Evolutionary conservation across 2,113 vertebrate genomes (phyloP), one percentile per base, ranked within the genome.

Genomic region (Aramus guarauna): DNA sequence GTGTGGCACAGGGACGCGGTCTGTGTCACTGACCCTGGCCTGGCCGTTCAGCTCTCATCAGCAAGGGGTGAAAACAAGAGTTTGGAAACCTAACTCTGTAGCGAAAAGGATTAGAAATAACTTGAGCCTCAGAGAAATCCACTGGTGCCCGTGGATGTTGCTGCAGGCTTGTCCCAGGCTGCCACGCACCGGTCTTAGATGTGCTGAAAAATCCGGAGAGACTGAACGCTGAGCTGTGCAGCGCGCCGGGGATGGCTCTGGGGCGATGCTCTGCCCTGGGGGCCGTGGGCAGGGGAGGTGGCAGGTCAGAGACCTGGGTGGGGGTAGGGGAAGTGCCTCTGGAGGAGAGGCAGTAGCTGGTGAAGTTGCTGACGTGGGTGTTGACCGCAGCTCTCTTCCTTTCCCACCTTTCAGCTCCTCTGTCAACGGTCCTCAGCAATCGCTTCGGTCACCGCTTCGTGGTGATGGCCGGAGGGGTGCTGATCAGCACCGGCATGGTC

Each of bases 401-500:
- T 55, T 45, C 29, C 78, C 5, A 0, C 48, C 24, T 32, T 17
- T 3, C 98, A 99, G 99, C 98, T 73, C 99, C 99, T 43, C 97
- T 99, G 55, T 98, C 99, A 11, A 98, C 99, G 1, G 85, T 99
- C 68, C 96, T 99, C 97, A 99, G 98, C 84, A 99, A 98, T 66
- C 98, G 98, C 63, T 99, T 99, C 4, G 99, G 99, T 32, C 99
- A 99, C 94, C 99, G 99, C 59, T 62, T 98, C 3, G 99, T 99
- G 71, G 99, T 99, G 84, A 99, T 99, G 98, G 41, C 96, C 2
- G 99, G 99, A 36, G 99, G 99, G 39, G 85, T 99, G 58, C 98
- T 99, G 6, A 97, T 99, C 92, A 98, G 98, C 91, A 11, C 86
- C 0, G 99, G 99, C 18, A 99, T 99, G 98, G 98, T 99, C 72